Evolutionary conservation across 2,797 vertebrate species (phyloP), one percentile per base, ranked within the genome.

Genomic region (Serranus cabrilla): DNA sequence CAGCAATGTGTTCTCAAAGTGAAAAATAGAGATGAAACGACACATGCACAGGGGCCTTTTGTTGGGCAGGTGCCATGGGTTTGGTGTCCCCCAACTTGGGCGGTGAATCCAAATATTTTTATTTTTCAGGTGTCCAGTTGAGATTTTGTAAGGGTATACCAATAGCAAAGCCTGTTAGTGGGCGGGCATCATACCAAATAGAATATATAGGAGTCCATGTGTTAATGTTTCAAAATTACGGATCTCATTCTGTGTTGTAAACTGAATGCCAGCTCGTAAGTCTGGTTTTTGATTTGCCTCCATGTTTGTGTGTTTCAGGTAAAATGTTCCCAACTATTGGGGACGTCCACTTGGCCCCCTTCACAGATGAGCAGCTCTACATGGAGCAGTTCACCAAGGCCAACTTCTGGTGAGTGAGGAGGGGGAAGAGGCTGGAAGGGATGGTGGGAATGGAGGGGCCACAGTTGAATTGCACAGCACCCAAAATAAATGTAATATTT

Each of bases 321-420:
- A 99, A 99, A 92, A 97, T 99, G 97, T 99, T 99, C 87, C 98
- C 98, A n/a, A 99, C 98, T 2, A 97, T 99, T 5, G 98, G 97
- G 2, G 98, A 99, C 5, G 97, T 99, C 75, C 98, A 99, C 82
- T 91, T 99, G 27, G 97, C 98, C 0, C 98, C 98, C 4, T 99
- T 99, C 89, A 99, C 98, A 62, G 98, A 99, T 4, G 97, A 99
- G 84, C 98, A 99, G 94, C 97, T 99, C 71, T 99, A 99, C 95
- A 99, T 99, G 98, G 98, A 99, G 89, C 98, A 99, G 91, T 99
- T 99, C 92, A 99, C 98, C 68, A 99, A 99, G 92, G 98, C 98
- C 89, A 99, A 99, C 87, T 99, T 99, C 93, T 99, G 98, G 98
- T 99, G 88, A 34, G 34, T 27, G 27, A 96, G 97, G 55, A 52